Evolutionary conservation across 2,797 vertebrate genomes (phyloP).

Genomic region (Ceryle rudis): DNA sequence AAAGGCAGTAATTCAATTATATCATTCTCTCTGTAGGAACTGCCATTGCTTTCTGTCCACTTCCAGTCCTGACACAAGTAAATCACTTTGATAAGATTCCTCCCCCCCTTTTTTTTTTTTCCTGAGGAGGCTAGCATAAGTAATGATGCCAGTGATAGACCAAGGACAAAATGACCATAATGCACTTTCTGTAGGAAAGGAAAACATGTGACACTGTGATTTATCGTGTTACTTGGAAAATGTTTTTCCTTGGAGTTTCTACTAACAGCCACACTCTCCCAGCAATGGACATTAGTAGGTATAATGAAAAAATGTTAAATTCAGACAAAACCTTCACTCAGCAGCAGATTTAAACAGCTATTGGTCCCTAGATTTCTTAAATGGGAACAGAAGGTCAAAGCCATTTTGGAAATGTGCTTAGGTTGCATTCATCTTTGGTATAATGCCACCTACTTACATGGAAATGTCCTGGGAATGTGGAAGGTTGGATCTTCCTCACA

Average conservation of each 20-base stretch:
- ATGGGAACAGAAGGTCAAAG: neutral
- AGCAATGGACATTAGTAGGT: neutral
- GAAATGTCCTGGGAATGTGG: neutral
- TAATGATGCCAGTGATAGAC: constrained; percentile 71
- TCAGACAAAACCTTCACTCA: neutral
- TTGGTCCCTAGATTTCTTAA: neutral
- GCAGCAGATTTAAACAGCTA: neutral
- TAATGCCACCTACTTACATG: constrained; percentile 38
- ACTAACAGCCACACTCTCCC: neutral
- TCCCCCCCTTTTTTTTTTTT: constrained; percentile 19
- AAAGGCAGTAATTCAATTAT: constrained; percentile 83
- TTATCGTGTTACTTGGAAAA: constrained; percentile 51
- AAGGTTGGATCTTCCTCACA: constrained; percentile 41
- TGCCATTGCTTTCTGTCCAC: constrained; percentile 78
- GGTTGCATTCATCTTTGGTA: neutral
- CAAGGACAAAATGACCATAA: constrained; percentile 77
- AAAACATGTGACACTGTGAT: constrained; percentile 51
- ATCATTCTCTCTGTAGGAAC: constrained; percentile 70
- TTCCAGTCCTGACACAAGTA: constrained; percentile 79
- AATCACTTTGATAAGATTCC: constrained; percentile 81
- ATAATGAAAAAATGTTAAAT: neutral
- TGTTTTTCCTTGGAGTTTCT: constrained; percentile 53
- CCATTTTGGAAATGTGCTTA: constrained; percentile 2
- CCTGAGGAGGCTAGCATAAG: constrained; percentile 69
- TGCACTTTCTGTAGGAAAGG: constrained; percentile 58